Evolutionary conservation across 2,797 vertebrate genomes (phyloP), one percentile per base, ranked within the genome.

Genomic region (Bovichtus diacanthus): DNA sequence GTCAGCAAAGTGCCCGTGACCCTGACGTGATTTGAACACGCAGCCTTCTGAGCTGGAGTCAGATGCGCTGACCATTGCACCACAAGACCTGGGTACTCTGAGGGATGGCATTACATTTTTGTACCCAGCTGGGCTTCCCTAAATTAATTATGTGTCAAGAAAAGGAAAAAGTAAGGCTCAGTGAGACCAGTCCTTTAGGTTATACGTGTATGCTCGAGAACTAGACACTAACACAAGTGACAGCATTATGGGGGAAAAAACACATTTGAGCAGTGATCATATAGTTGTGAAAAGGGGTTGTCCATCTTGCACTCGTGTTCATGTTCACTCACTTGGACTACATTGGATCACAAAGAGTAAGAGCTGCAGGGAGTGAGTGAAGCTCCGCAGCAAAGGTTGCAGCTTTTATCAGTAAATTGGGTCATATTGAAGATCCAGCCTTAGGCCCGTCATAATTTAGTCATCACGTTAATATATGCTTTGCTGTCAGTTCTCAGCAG

Each of bases 381-480:
- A 46, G 62, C 78, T 47, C 72, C 1, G 4, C 47, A 74, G 70
- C 85, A 76, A 82, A 27, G 84, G 76, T 70, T 79, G 71, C 49
- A 62, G 85, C 80, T 88, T 85, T 91, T 79, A 74, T 74, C 60
- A 56, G 36, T 39, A 10, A 89, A 87, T 4, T 83, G 67, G 85
- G 87, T 91, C 87, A 90, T 3, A 70, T 3, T 13, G 63, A 39
- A 58, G 63, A 53, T 84, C 36, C 76, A 60, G 71, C 87, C 76
- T 18, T 1, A 9, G 80, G 86, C 78, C 2, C 0, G 34, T 19
- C 75, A 80, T 82, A 67, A 85, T 73, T 83, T 21, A 83, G 9
- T 18, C 19, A 4, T 60, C 39, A 39, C n/a, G 43, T 73, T 71
- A 56, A 74, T 31, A 71, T n/a, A 13, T n/a, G 54, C 31, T 70